Conservation (phyloP, 2,888 invertebrate species). For the Ormyrus rosae region DNA sequence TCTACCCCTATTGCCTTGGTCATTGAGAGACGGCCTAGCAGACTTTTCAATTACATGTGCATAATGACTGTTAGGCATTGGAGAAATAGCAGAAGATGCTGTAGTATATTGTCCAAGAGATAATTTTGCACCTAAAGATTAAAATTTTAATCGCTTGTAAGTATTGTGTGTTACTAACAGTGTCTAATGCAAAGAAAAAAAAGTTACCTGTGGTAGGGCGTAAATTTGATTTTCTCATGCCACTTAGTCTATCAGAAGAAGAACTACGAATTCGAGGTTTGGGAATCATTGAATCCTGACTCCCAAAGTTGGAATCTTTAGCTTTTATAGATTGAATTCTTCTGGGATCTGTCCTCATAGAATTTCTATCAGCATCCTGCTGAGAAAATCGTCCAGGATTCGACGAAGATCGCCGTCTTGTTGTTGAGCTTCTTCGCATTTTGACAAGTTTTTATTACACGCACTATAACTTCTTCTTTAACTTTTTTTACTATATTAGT, state of each 20-base stretch:
- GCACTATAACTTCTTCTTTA: neutral
- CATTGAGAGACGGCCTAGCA: conserved; percentile 43
- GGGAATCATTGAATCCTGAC: conserved; percentile 66
- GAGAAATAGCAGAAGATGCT: conserved; percentile 47
- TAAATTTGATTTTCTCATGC: conserved; percentile 61
- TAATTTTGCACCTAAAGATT: conserved; percentile 49
- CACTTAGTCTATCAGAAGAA: conserved; percentile 63
- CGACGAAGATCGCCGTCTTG: conserved; percentile 64
- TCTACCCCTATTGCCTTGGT: conserved; percentile 43
- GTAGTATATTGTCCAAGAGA: conserved; percentile 54
- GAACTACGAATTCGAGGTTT: conserved; percentile 64
- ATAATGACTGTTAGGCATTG: conserved; percentile 52
- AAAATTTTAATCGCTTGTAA: neutral
- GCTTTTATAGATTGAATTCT: conserved; percentile 59
- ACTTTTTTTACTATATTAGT: neutral
- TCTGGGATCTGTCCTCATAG: conserved; percentile 59
- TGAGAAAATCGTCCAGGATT: conserved; percentile 66
- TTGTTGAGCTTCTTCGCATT: conserved; percentile 61
- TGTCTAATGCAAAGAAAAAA: neutral
- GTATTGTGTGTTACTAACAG: neutral
- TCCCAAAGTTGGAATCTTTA: conserved; percentile 53
- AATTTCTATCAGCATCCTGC: conserved; percentile 62
- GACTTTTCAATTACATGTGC: conserved; percentile 49
- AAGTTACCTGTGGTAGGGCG: conserved; percentile 62
- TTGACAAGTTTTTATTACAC: conserved; percentile 19